Conservation (phyloP, 2,113 vertebrate species). For the Archilochus colubris region DNA sequence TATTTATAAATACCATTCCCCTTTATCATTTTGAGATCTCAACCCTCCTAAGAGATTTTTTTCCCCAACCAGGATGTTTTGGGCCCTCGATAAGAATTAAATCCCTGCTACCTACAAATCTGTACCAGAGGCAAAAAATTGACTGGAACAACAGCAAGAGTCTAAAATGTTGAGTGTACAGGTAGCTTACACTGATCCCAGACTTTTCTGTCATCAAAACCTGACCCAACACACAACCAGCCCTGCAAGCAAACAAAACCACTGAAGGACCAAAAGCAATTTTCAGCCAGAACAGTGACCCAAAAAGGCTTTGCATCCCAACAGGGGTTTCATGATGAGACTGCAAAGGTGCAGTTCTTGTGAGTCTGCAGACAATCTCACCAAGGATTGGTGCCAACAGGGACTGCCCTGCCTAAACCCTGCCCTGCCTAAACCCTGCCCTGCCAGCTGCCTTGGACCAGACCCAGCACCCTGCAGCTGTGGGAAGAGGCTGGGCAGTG, state of each 20-base stretch:
- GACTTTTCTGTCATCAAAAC: not conserved
- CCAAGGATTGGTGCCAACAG: fast-evolving
- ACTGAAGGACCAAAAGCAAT: not conserved
- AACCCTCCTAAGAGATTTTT: not conserved
- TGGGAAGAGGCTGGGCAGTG: not conserved
- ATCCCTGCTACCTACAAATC: not conserved
- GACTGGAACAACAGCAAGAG: not conserved
- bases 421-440: not conserved
- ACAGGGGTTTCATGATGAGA: fast-evolving
- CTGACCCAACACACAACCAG: not conserved
- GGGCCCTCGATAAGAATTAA: not conserved
- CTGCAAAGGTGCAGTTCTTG: fast-evolving
- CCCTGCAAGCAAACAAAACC: not conserved
- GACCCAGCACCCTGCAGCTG: fast-evolving
- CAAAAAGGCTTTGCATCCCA: fast-evolving
- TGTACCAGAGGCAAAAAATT: not conserved
- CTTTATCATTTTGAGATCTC: not conserved
- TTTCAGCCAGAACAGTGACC: not conserved
- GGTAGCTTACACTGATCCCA: not conserved
- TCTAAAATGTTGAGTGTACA: not conserved
- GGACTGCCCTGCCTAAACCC: not conserved
- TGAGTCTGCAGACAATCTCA: fast-evolving
- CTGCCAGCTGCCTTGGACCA: fast-evolving
- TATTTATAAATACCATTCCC: not conserved
- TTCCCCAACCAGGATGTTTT: not conserved